Percentiles rank a stretch among this genome's conserved stretches.
Evolutionary conservation across 2,888 invertebrate species (phyloP).

Genomic region (Pristionchus exspectatus): DNA sequence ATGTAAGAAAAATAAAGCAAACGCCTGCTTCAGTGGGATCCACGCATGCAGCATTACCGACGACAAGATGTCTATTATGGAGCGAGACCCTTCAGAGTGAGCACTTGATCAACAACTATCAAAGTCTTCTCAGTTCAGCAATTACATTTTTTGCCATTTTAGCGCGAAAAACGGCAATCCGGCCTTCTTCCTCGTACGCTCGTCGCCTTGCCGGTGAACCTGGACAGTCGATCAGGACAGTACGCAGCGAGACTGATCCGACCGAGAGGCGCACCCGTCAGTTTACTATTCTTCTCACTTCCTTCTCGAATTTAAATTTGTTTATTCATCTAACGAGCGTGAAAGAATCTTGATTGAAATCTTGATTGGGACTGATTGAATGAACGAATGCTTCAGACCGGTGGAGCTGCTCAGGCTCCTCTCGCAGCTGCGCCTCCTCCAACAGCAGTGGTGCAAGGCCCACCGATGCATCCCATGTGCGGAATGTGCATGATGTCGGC

Average conservation of each 20-base stretch:
- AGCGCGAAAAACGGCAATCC: not conserved
- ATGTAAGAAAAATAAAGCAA: too few species aligned
- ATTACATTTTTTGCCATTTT: not conserved
- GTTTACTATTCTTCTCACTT: not conserved
- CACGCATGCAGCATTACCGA: not conserved
- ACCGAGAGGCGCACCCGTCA: not conserved
- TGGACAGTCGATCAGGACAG: not conserved
- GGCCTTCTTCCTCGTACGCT: not conserved
- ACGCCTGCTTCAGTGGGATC: not conserved
- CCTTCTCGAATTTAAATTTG: too few species aligned
- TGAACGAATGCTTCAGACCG: not conserved
- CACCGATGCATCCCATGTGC: conserved; percentile 55
- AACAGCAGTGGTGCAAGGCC: too few species aligned
- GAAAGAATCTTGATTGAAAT: too few species aligned
- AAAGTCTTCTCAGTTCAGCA: too few species aligned
- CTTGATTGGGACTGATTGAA: too few species aligned
- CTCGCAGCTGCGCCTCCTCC: not conserved
- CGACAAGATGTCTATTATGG: not conserved
- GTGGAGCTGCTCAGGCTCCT: not conserved
- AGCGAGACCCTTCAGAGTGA: not conserved
- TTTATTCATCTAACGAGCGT: too few species aligned
- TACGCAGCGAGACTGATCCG: not conserved
- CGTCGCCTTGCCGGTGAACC: not conserved
- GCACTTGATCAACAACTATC: not conserved
- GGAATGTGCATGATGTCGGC: conserved; percentile 60